Percentiles rank a stretch among this genome's conserved stretches.
phyloP scores from a whole-genome alignment of 2,888 invertebrate genomes.

The Trissonchulus latispiculum region DNA sequence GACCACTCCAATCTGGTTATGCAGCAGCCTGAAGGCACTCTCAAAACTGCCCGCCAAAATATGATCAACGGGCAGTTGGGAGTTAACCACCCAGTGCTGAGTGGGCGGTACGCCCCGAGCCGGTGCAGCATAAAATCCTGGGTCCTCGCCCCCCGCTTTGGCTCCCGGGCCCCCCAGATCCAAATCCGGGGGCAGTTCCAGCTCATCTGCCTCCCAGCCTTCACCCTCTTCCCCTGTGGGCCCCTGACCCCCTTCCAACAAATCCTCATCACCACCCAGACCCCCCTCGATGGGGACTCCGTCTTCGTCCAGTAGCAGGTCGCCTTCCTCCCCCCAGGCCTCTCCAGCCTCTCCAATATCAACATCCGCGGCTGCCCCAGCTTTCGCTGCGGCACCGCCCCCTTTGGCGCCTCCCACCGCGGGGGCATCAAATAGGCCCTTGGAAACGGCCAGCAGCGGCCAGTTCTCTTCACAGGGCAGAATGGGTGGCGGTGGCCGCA shows the following conservation, averaged over 20 bases:
- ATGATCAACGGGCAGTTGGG: constrained; percentile 78
- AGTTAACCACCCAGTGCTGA: constrained; percentile 64
- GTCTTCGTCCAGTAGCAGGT: too few species aligned
- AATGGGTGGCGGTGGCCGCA: constrained; percentile 80
- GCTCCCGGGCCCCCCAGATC: constrained; percentile 44
- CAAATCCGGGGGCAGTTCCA: constrained; percentile 78
- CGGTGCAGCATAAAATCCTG: constrained; percentile 72
- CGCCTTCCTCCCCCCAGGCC: constrained; percentile 66
- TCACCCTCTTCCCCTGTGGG: constrained; percentile 4
- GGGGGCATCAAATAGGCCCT: constrained; percentile 51
- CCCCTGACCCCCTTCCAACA: background rate
- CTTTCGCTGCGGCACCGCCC: constrained; percentile 38
- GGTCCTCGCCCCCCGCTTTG: constrained; percentile 17
- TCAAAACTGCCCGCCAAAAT: constrained; percentile 86
- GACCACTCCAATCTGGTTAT: constrained; percentile 65
- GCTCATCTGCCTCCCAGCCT: constrained; percentile 65
- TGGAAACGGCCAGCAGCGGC: constrained; percentile 85
- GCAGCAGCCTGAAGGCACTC: constrained; percentile 64
- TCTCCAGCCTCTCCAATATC: constrained; percentile 30
- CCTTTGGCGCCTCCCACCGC: constrained; percentile 53
- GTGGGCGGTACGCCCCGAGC: constrained; percentile 61
- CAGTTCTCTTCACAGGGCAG: constrained; percentile 86
- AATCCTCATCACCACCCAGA: too few species aligned
- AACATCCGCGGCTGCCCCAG: constrained; percentile 51
- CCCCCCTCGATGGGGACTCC: too few species aligned